Conservation (phyloP, 1,140 invertebrate genomes). For the Orchestia grillus region DNA sequence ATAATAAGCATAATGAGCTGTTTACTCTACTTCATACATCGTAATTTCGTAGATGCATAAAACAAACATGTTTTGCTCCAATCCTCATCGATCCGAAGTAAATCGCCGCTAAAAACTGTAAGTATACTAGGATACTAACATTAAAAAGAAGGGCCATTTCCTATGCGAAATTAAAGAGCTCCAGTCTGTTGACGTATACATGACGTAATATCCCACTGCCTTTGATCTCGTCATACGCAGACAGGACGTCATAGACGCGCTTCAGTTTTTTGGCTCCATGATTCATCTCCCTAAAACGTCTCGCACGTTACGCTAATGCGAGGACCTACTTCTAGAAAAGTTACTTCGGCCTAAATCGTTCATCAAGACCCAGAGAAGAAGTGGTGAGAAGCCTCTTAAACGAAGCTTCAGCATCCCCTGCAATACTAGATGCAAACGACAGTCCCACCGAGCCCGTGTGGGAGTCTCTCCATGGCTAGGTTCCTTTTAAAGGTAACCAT, state of each 20-base stretch:
- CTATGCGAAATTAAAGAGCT: not conserved
- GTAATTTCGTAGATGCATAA: not conserved
- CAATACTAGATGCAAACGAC: not conserved
- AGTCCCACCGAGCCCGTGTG: not conserved
- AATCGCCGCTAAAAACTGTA: not conserved
- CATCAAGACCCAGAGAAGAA: not conserved
- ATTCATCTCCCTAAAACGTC: not conserved
- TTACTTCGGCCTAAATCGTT: not conserved
- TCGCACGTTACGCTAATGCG: not conserved
- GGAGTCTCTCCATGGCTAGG: constrained; percentile 28
- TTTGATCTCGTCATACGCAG: not conserved
- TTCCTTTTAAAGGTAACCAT: constrained; percentile 52
- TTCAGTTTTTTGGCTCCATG: not conserved
- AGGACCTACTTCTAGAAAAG: not conserved
- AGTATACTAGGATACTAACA: no score
- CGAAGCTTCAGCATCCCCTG: not conserved
- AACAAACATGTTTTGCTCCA: not conserved
- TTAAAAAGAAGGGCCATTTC: not conserved
- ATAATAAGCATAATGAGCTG: not conserved
- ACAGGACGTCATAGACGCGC: not conserved
- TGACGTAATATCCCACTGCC: not conserved
- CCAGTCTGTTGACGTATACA: not conserved
- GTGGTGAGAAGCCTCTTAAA: not conserved
- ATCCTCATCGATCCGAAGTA: not conserved
- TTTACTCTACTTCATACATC: not conserved